Percentiles rank a stretch among this genome's conserved stretches.
These are phyloP conservation scores for Cerastoderma edule DNA, from an alignment of 2,888 invertebrate genomes.

Conservation along the genomic window DNA sequence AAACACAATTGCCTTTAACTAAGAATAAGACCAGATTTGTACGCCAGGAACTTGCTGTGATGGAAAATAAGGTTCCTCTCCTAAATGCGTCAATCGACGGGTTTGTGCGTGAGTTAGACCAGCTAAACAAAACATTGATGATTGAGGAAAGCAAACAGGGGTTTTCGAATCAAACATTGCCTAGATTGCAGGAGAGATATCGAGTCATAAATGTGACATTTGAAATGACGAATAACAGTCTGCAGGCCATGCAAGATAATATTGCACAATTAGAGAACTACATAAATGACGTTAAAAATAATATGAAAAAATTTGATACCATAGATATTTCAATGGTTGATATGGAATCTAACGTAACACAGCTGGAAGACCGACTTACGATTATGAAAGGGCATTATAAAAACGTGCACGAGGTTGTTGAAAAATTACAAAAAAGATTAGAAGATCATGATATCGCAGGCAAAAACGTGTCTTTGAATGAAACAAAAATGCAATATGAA, in stretches of 20 bases:
- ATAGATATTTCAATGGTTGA: constrained; percentile 47
- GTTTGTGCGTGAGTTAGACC: background rate
- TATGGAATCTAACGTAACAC: constrained; percentile 38
- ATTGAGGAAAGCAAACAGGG: constrained; percentile 37
- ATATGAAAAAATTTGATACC: constrained; percentile 37
- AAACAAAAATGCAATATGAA: constrained; percentile 34
- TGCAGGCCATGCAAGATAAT: constrained; percentile 39
- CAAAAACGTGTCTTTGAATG: constrained; percentile 36
- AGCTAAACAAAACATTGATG: constrained; percentile 37
- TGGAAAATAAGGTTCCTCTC: constrained; percentile 34
- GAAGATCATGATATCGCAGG: constrained; percentile 29
- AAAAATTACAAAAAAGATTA: constrained; percentile 29
- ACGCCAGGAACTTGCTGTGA: background rate
- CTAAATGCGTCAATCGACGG: constrained; percentile 13
- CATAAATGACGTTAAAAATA: constrained; percentile 36
- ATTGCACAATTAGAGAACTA: constrained; percentile 29
- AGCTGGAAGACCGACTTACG: constrained; percentile 45
- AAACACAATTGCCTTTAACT: background rate
- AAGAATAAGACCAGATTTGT: background rate
- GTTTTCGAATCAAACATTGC: constrained; percentile 31
- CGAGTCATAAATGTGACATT: constrained; percentile 35
- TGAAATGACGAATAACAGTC: constrained; percentile 45
- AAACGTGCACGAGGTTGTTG: constrained; percentile 45
- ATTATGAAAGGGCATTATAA: constrained; percentile 56
- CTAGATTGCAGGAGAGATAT: constrained; percentile 36